phyloP scores from a whole-genome alignment of 2,888 invertebrate genomes.

The Netelia fuscicornis region DNA sequence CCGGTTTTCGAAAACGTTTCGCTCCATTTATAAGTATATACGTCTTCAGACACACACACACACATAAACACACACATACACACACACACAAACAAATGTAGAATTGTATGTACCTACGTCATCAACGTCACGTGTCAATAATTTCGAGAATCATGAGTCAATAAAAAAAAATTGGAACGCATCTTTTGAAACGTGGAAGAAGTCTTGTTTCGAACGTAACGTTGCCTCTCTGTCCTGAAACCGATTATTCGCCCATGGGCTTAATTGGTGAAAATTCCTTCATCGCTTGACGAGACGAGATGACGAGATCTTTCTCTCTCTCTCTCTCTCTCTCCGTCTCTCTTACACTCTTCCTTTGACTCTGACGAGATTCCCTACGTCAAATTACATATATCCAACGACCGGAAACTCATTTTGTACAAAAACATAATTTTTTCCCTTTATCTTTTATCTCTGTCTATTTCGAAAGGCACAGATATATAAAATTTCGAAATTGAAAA shows the following conservation, averaged over 20 bases:
- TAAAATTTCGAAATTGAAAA: constrained; percentile 44
- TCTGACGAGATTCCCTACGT: constrained; percentile 31
- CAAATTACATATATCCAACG: constrained; percentile 55
- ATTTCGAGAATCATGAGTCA: constrained; percentile 49
- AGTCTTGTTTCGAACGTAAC: constrained; percentile 46
- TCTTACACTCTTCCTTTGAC: constrained; percentile 21
- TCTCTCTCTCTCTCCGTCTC: not conserved
- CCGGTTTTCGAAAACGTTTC: not conserved
- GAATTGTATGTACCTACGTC: constrained; percentile 16
- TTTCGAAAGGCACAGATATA: constrained; percentile 40
- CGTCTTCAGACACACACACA: no score
- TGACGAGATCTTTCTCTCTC: not conserved
- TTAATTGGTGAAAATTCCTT: constrained; percentile 65
- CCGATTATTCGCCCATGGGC: constrained; percentile 54
- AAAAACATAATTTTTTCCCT: not conserved
- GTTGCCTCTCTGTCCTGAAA: constrained; percentile 1
- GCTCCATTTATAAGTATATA: not conserved
- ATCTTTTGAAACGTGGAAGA: constrained; percentile 6
- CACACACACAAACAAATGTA: not conserved
- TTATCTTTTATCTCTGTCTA: constrained; percentile 28
- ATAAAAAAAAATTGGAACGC: constrained; percentile 57
- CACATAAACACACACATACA: no score
- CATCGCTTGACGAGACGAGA: constrained; percentile 43
- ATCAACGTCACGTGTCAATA: constrained; percentile 60
- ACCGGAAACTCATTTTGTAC: constrained; percentile 64